A percentile compares a stretch with the other conserved stretches of the same genome.
These are phyloP conservation scores for Clarias macrocephalus DNA, from an alignment of 2,113 vertebrate species.

Conservation along the genomic window DNA sequence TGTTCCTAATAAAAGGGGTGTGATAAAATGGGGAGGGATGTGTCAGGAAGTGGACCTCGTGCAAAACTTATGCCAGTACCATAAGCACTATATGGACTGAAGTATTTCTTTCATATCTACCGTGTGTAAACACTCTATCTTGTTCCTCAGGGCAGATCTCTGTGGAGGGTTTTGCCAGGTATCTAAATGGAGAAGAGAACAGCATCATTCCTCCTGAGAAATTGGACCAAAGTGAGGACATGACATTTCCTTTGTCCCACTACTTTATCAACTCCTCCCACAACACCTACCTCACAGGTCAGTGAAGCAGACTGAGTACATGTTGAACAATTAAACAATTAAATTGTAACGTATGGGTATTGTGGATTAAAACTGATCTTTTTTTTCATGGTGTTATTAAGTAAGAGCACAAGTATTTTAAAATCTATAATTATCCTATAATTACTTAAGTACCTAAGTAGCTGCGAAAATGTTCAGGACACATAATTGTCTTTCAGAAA, in stretches of 20 bases:
- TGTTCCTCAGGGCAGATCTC: conserved; percentile 89
- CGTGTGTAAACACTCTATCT: neutral
- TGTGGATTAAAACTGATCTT: neutral
- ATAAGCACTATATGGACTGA: neutral
- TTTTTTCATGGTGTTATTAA: neutral
- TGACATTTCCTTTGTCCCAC: conserved; percentile 93
- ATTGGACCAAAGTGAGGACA: conserved; percentile 97
- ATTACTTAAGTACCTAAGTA: neutral
- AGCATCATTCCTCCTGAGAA: conserved; percentile 94
- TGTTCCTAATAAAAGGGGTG: no score
- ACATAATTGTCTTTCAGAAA: neutral
- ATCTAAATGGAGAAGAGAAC: conserved; percentile 93
- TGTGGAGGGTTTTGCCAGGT: conserved; percentile 90
- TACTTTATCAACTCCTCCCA: conserved; percentile 99
- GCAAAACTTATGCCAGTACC: no score
- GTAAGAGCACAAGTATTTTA: neutral
- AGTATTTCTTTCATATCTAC: neutral
- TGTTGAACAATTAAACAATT: neutral
- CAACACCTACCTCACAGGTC: conserved; percentile 81
- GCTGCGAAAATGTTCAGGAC: neutral
- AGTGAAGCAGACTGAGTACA: conserved; percentile 63
- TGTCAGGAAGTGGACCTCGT: no score
- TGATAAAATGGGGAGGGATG: no score
- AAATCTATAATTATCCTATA: neutral
- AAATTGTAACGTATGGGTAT: neutral